phyloP scores from a whole-genome alignment of 64 coral and sea anemone species.

The Pocillopora verrucosa region DNA sequence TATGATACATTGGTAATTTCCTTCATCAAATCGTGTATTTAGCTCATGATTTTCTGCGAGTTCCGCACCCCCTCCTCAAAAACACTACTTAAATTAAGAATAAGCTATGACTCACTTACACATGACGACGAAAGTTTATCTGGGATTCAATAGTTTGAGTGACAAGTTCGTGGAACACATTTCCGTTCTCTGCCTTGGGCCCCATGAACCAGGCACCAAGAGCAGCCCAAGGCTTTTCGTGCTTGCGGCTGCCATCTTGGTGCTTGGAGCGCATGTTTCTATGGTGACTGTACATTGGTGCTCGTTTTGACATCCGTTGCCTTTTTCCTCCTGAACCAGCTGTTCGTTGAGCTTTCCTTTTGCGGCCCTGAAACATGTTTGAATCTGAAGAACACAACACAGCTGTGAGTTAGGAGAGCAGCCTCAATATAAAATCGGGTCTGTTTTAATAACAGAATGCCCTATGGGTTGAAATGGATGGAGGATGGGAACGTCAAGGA shows the following conservation, averaged over 20 bases:
- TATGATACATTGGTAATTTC: too few relatives aligned
- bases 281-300: background rate
- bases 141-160: constrained; percentile 49
- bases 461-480: too few relatives aligned
- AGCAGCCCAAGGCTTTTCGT: constrained; percentile 39
- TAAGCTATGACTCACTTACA: background rate
- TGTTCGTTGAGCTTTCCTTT: background rate
- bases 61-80: too few relatives aligned
- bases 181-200: constrained; percentile 59
- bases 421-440: too few relatives aligned
- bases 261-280: background rate
- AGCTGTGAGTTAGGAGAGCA: background rate
- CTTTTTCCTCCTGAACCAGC: background rate
- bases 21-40: too few relatives aligned
- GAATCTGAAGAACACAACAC: background rate
- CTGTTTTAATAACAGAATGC: too few relatives aligned
- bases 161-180: constrained; percentile 54
- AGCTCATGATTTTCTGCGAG: too few relatives aligned
- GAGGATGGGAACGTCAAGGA: too few relatives aligned
- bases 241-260: background rate
- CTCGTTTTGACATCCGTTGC: background rate
- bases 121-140: constrained; percentile 44
- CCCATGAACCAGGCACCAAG: constrained; percentile 60
- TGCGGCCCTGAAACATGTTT: constrained; percentile 12
- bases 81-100: background rate